Base-by-base conservation (phyloP, 2,888 invertebrate genomes). In the Heliconius cydno region DNA sequence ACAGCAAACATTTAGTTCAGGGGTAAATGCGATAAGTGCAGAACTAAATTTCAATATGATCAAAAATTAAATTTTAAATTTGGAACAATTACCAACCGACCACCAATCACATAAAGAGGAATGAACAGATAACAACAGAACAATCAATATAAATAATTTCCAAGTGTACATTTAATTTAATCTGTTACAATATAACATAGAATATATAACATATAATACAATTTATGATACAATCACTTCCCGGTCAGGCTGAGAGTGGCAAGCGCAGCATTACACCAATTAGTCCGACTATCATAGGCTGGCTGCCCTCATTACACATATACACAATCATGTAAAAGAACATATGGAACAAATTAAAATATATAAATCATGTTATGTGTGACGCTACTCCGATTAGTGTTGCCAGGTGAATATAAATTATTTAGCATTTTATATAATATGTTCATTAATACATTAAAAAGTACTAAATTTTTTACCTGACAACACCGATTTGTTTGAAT, bases 291-390 rank as follows among this genome's bases (percentile, higher is more conserved):
- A 87, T 88, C 90, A 88, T 87, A 94, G 94, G 93, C 94, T 94
- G 94, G 94, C 94, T 93, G 94, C 93, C 89, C 92, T 92, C 92
- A 80, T 77, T 77, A 77, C 82, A 80, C 66, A 84, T 83, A 81
- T 80, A 84, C 81, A 84, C 79, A 83, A 81, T 83, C 83, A 81
- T 82, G 82, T 81, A 82, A 82, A 81, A 82, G 78, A 82, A 82
- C 76, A 82, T 75, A 82, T 30, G 67, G 76, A 81, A 46, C 41
- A 81, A 82, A 80, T 82, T 80, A 82, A 80, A 78, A 80, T 76
- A 65, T 70, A 81, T 80, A 75, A 68, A 63, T 63, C 60, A 63
- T 78, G 34, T 57, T 15, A 41, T 28, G 19, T 68, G 7, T 46
- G 46, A 46, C 22, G 68, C 30, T 63, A 68, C n/a, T 60, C 13